Base-by-base conservation (phyloP, 1,140 invertebrate species). In the Tetramorium simillimum region DNA sequence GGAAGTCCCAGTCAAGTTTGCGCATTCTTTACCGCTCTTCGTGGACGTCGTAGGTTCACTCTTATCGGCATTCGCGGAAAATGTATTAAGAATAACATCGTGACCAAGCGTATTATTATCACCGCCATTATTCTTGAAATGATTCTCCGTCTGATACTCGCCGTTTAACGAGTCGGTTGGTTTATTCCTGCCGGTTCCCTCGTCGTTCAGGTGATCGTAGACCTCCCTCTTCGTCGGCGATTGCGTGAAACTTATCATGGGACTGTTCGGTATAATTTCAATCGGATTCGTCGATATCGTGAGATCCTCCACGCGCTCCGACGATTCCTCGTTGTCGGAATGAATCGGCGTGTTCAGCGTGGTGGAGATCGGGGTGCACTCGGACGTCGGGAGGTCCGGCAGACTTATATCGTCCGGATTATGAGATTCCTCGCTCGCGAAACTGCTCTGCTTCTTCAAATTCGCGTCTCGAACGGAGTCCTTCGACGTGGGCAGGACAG, bases 231-330 rank as follows among this genome's bases (percentile, higher is more conserved):
- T 94, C 9, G 93, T 89, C 0, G 92, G 89, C 2, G 93, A 92
- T 58, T 95, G 94, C 10, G 94, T 93, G n/a, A 95, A 95, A 70
- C 95, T 95, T 0, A 95, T 94, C 21, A 95, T 94, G 1, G 94
- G 94, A 89, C 93, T 94, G 65, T 92, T 95, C 53, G 93, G 92
- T 49, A 95, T 93, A 18, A 95, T 91, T 82, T 95, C 95, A 49
- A 95, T 95, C 2, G 94, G 94, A 91, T 95, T 95, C 0, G 94
- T 90, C 0, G 94, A 92, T 69, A 94, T 94, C 10, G 92, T 91
- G 6, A 95, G 78, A 70, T 92, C 89, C 1, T 90, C 78, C 0
- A 92, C 93, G 53, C 92, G 93, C 28, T 93, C 92, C 2, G 93
- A 92, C 0, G 93, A 94, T 53, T 95, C 95, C 77, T 95, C 95